phyloP scores from a whole-genome alignment of 2,113 vertebrate species.

The Macrotis lagotis region DNA sequence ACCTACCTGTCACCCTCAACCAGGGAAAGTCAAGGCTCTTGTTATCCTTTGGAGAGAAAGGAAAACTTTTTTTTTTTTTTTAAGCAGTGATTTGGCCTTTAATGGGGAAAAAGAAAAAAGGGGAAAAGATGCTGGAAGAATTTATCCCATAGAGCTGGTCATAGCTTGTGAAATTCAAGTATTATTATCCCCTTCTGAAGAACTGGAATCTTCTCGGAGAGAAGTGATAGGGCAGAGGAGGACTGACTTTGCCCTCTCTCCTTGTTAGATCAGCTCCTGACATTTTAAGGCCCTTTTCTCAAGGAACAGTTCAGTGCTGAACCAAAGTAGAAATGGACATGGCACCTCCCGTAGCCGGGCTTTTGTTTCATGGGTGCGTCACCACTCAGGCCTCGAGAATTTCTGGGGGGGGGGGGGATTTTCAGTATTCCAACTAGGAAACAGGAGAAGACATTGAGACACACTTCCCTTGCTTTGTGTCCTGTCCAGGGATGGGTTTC shows the following conservation, averaged over 20 bases:
- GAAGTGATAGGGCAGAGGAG: not conserved
- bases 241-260: not conserved
- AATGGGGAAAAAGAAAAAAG: not conserved
- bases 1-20: not conserved
- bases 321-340: not conserved
- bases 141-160: not conserved
- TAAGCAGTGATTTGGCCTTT: not conserved
- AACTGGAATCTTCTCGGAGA: not conserved
- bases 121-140: not conserved
- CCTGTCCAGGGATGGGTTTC: not conserved
- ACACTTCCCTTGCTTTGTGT: not conserved
- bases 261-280: not conserved
- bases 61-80: too few relatives aligned
- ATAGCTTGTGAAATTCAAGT: not conserved
- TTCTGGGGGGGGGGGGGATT: too few relatives aligned
- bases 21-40: not conserved
- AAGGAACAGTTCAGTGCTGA: not conserved
- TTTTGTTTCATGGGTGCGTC: not conserved
- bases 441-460: not conserved
- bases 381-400: not conserved
- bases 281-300: not conserved
- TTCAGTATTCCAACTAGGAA: not conserved
- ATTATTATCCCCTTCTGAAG: not conserved
- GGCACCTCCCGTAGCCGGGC: too few relatives aligned
- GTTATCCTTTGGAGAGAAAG: not conserved